Base-by-base conservation (phyloP, 2,113 vertebrate genomes). In the Passerina amoena region DNA sequence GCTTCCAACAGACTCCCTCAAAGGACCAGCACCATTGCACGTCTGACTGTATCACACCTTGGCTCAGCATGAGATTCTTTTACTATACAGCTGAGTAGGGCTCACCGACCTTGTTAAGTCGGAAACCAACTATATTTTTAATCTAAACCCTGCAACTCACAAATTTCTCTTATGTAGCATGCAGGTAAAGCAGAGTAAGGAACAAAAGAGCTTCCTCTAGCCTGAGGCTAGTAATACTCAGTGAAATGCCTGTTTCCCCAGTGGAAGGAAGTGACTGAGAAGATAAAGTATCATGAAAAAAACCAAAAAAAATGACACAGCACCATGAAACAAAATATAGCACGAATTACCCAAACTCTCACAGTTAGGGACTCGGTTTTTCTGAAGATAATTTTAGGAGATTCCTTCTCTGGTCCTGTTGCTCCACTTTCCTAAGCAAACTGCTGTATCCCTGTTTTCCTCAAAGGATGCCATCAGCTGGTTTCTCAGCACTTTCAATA, bases 21-120 rank as follows among this genome's bases (percentile, higher is more conserved):
- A 77, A 85, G 35, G 14, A 44, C 11, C 35, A 60, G 3, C 1
- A 2, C 18, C 73, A 66, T 8, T 77, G 22, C 59, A 37, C 0
- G 0, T 28, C 45, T 83, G 54, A 77, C 28, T 38, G 11, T 7
- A 70, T 10, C 1, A 1, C 7, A 42, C n/a, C 40, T 83, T 4
- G 2, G n/a, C 28, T 86, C 76, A 83, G 31, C 10, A 2, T 0
- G 1, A 57, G 5, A 42, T 75, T 71, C 73, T 66, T 54, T 64
- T 35, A 42, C 16, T 25, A 16, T 5, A 53, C 20, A 89, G 51
- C 6, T 37, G 33, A 65, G 13, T 1, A 89, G 30, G 17, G 20
- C 27, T 72, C 78, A 68, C 25, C 59, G 35, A 59, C 6, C n/a
- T 23, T 68, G 9, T 3, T 60, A 56, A 91, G 8, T 38, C 24